Conservation (phyloP, 2,113 vertebrate species). For the Camelus dromedarius region DNA sequence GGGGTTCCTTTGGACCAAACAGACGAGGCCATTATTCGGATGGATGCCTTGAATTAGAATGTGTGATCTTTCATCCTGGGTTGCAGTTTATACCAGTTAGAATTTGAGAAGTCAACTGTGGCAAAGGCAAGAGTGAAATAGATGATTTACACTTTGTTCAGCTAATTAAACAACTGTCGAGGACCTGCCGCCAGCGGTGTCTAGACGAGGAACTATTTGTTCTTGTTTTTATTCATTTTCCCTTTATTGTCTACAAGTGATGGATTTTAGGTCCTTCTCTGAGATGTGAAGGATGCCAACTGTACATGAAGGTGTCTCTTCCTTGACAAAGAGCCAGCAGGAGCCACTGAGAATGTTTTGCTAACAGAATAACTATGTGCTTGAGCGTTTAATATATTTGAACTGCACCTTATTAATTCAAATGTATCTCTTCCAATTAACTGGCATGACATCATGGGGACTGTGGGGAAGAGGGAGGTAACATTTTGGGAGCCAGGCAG, state of each 20-base stretch:
- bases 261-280: background rate
- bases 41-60: background rate
- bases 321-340: background rate
- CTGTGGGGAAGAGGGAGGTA: background rate
- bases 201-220: background rate
- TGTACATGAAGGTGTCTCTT: background rate
- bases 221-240: background rate
- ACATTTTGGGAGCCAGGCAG: background rate
- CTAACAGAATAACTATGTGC: background rate
- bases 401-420: constrained; percentile 43
- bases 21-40: background rate
- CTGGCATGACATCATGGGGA: background rate
- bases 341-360: background rate
- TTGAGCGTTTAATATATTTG: background rate
- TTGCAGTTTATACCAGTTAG: background rate
- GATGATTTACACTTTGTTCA: background rate
- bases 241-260: too few relatives aligned
- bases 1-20: background rate
- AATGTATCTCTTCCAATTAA: constrained; percentile 29
- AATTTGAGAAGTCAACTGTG: background rate
- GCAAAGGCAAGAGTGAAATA: background rate
- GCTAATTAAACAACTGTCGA: background rate
- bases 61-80: background rate
- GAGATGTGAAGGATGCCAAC: background rate
- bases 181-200: background rate